Evolutionary conservation across 2,797 vertebrate genomes (phyloP).

Genomic region (Anolis apletophallus): DNA sequence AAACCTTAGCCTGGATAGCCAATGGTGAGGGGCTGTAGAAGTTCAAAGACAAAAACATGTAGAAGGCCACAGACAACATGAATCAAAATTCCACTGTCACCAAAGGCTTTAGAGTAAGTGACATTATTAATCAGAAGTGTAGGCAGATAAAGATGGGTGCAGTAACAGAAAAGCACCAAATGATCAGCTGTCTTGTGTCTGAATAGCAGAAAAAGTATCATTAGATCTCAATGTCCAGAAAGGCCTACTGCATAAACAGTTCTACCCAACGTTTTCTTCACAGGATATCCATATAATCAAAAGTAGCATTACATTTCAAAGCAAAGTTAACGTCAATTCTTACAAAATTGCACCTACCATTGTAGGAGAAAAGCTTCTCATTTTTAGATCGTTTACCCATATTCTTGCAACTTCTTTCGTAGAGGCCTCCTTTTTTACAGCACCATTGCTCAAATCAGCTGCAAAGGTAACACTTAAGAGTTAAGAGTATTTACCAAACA

Average conservation of each 20-base stretch:
- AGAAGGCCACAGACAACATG: not conserved
- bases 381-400: slow-evolving; percentile 94
- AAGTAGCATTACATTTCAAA: not conserved
- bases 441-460: slow-evolving; percentile 94
- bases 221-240: not conserved
- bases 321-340: not conserved
- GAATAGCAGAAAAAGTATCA: not conserved
- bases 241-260: not conserved
- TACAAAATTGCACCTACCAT: slow-evolving; percentile 79
- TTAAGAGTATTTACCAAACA: not conserved
- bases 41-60: not conserved
- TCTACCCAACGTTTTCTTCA: not conserved
- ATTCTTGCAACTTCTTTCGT: slow-evolving; percentile 92
- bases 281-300: not conserved
- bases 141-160: not conserved
- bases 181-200: not conserved
- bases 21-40: not conserved
- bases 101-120: not conserved
- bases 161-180: not conserved
- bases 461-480: slow-evolving; percentile 54
- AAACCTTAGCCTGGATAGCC: not conserved
- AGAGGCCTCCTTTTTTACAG: slow-evolving; percentile 91
- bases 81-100: not conserved
- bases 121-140: too few relatives aligned
- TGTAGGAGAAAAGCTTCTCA: slow-evolving; percentile 92